Evolutionary conservation across 2,113 vertebrate genomes (phyloP).

Genomic region (Oceanodroma tethys): DNA sequence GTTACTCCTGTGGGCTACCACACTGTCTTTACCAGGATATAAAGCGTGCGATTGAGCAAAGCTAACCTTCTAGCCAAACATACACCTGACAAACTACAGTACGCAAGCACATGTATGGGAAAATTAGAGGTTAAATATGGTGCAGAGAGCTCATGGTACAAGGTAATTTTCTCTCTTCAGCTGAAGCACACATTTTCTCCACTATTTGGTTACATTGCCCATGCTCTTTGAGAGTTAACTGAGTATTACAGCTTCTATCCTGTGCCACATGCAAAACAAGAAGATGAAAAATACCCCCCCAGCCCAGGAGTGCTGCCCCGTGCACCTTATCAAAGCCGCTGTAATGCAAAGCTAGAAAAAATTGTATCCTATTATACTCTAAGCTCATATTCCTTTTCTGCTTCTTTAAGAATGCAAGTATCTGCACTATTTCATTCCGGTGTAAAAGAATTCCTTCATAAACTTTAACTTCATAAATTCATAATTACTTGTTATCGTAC

Average conservation of each 20-base stretch:
- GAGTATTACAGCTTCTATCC: neutral
- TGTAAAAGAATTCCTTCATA: neutral
- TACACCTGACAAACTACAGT: neutral
- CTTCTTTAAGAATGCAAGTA: neutral
- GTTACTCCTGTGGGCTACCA: neutral
- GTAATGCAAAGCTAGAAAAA: neutral
- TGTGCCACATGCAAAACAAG: neutral
- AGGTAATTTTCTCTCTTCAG: neutral
- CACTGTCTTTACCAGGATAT: neutral
- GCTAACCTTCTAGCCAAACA: neutral
- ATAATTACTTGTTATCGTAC: neutral
- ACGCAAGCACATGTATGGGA: accelerated
- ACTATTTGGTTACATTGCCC: neutral
- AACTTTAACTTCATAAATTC: neutral
- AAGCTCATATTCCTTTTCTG: neutral
- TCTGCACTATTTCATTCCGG: neutral
- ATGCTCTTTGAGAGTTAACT: neutral
- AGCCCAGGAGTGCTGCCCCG: neutral
- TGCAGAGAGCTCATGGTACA: neutral
- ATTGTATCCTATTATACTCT: neutral
- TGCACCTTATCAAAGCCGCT: neutral
- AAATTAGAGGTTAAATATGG: neutral
- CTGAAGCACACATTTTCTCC: neutral
- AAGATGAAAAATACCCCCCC: neutral
- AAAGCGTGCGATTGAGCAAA: neutral